Evolutionary conservation across 2,888 invertebrate species (phyloP).

Genomic region (Papilio protenor): DNA sequence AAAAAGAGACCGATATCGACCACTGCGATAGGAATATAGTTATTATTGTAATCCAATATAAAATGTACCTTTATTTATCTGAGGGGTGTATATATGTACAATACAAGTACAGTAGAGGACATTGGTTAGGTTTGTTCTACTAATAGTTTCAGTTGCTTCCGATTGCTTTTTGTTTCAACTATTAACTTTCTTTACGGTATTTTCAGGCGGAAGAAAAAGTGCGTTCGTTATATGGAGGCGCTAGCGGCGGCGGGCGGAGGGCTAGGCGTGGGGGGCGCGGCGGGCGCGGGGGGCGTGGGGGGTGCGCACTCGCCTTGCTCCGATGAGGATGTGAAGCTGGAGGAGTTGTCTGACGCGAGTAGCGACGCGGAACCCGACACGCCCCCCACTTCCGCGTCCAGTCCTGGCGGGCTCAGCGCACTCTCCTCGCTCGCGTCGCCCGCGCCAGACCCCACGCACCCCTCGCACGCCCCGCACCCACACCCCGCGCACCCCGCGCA

Average conservation of each 20-base stretch:
- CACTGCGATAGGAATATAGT: no score
- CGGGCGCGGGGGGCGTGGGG: slow-evolving; percentile 90
- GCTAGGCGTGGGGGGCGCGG: slow-evolving; percentile 84
- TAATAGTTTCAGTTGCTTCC: no score
- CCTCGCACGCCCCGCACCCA: slow-evolving; percentile 89
- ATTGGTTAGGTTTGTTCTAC: no score
- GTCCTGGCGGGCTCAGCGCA: slow-evolving; percentile 80
- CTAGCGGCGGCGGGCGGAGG: slow-evolving; percentile 81
- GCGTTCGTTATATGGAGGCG: slow-evolving; percentile 97
- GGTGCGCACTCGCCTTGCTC: slow-evolving; percentile 93
- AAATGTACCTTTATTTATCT: no score
- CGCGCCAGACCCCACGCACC: slow-evolving; percentile 86
- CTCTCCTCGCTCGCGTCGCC: slow-evolving; percentile 89
- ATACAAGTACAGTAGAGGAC: no score
- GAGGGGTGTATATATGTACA: no score
- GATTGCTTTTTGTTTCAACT: no score
- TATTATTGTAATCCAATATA: no score
- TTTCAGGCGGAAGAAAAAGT: slow-evolving; percentile 98
- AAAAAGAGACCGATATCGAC: no score
- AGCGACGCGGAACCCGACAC: slow-evolving; percentile 82
- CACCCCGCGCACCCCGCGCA: slow-evolving; percentile 85
- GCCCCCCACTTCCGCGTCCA: slow-evolving; percentile 77
- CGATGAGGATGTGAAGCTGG: slow-evolving; percentile 88
- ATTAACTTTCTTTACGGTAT: neutral
- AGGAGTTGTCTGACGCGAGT: slow-evolving; percentile 88